Base-by-base conservation (phyloP, 2,113 vertebrate species). In the Eupsittula cactorum region DNA sequence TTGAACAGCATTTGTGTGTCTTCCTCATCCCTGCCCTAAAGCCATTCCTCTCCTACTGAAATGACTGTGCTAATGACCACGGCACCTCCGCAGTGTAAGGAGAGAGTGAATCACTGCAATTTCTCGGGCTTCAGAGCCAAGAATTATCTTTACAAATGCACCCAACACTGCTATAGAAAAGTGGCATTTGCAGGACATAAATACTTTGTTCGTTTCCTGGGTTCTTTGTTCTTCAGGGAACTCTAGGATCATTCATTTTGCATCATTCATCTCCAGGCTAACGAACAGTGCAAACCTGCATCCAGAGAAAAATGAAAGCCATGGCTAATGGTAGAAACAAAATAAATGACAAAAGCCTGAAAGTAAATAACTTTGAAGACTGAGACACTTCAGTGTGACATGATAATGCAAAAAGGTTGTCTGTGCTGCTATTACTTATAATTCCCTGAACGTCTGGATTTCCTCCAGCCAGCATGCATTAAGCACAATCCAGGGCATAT, bases 381-480 rank as follows among this genome's bases (percentile, higher is more conserved):
- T 39, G 93, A 76, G 89, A 74, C 3, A 2, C 39, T 79, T 87
- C 74, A 49, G 41, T 28, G 53, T 87, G 92, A 93, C 52, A 92
- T 37, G 62, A 64, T 86, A 82, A 78, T 41, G 41, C 44, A 85
- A 62, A 84, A 92, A 79, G 31, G 62, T 92, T 91, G 76, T 53
- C 70, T 57, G 52, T 59, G 57, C 65, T 76, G 80, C 52, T 82
- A 70, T 93, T 95, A 79, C 91, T 91, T 86, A 44, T 82, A 94
- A 95, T 91, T 94, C 93, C 52, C 69, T 27, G 23, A 84, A 76
- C 0, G 12, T 62, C 91, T 90, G 57, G 84, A 79, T 92, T 94
- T 83, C 88, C 91, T 96, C 86, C 77, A 95, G 93, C 47, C 85
- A 94, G 93, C 35, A 68, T 49, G 57, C 29, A 92, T 89, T 86